phyloP scores from a whole-genome alignment of 2,888 invertebrate species.

The Drosophila atripex region DNA sequence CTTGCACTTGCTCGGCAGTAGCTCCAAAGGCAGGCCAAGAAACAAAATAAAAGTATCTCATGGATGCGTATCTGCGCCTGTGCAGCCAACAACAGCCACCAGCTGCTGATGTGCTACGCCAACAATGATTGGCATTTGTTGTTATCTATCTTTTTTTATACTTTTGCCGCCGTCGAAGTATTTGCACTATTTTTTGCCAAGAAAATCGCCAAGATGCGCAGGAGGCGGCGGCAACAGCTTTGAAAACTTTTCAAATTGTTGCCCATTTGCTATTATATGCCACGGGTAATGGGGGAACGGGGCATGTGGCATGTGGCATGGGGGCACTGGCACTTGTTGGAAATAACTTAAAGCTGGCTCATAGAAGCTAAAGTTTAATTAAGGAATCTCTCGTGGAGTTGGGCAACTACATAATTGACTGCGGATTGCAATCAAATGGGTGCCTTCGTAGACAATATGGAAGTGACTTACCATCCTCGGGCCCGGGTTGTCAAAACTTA shows the following conservation, averaged over 20 bases:
- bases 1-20: too few relatives aligned
- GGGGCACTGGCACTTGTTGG: conserved; percentile 13
- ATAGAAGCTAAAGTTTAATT: conserved; percentile 65
- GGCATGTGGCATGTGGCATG: not conserved
- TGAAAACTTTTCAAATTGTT: conserved; percentile 71
- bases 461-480: conserved; percentile 22
- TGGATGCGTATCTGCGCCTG: conserved; percentile 57
- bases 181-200: conserved; percentile 62
- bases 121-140: conserved; percentile 78
- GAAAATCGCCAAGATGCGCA: conserved; percentile 61
- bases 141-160: conserved; percentile 57
- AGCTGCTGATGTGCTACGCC: conserved; percentile 76
- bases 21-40: conserved; percentile 22
- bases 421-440: conserved; percentile 8
- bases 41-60: conserved; percentile 64
- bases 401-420: conserved; percentile 20
- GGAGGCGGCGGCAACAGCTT: conserved; percentile 35
- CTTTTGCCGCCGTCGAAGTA: conserved; percentile 51
- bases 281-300: not conserved
- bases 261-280: conserved; percentile 60
- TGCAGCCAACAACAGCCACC: conserved; percentile 47
- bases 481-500: conserved; percentile 10
- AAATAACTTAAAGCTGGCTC: conserved; percentile 57
- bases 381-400: conserved; percentile 56
- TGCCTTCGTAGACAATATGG: not conserved